These are phyloP conservation scores for Trematocara variabile DNA, from an alignment of 2,113 vertebrate species.

Conservation along the genomic window DNA sequence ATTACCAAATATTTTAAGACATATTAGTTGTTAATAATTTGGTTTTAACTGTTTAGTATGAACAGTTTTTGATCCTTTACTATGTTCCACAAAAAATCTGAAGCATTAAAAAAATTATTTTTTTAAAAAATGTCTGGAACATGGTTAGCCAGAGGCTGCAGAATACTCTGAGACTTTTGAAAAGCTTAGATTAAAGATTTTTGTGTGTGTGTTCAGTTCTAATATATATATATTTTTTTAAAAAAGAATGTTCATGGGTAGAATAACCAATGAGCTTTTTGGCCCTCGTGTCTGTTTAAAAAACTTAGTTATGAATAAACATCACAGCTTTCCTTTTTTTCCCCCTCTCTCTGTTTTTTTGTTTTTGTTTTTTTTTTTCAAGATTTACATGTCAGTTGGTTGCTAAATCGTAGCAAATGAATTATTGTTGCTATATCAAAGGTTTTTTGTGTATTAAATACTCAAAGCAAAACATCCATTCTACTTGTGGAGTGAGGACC, in stretches of 20 bases:
- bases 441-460: neutral
- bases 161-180: neutral
- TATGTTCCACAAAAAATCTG: neutral
- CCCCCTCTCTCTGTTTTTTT: accelerated
- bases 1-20: neutral
- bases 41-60: neutral
- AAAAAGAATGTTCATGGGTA: neutral
- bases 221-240: accelerated
- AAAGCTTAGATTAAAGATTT: neutral
- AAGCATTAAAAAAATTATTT: neutral
- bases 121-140: neutral
- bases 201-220: neutral
- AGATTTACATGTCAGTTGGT: neutral
- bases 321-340: neutral
- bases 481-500: neutral
- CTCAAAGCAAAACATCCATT: neutral
- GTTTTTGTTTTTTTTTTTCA: neutral
- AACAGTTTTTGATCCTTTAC: neutral
- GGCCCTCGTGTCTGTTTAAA: neutral
- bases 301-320: neutral
- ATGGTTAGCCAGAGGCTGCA: neutral
- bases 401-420: accelerated
- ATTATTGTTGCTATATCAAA: neutral
- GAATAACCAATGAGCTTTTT: neutral
- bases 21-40: neutral